phyloP scores from a whole-genome alignment of 2,113 vertebrate species.

The Psilopogon haemacephalus region DNA sequence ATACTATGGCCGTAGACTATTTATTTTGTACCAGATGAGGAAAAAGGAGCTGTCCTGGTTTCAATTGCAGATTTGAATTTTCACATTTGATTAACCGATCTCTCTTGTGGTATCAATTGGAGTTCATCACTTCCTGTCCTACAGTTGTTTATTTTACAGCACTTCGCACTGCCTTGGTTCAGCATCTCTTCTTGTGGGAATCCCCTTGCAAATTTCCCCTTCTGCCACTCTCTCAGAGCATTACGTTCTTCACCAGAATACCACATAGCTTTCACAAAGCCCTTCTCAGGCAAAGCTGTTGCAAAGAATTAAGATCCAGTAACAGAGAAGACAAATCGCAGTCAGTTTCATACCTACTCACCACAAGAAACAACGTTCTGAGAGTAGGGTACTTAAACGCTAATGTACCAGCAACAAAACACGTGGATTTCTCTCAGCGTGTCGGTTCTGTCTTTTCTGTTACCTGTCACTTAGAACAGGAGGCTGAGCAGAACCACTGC shows the following conservation, averaged over 20 bases:
- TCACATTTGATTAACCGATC: slow-evolving; percentile 44
- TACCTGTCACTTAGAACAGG: slow-evolving; percentile 1
- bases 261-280: background rate
- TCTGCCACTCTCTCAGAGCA: slow-evolving; percentile 4
- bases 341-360: background rate
- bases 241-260: background rate
- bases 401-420: background rate
- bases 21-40: background rate
- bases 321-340: background rate
- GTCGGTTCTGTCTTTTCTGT: background rate
- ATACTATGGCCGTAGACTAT: background rate
- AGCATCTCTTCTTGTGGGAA: slow-evolving; percentile 22
- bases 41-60: background rate
- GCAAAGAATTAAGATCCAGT: background rate
- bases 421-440: background rate
- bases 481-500: background rate
- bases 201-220: slow-evolving; percentile 62
- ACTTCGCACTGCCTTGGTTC: background rate
- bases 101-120: slow-evolving; percentile 3
- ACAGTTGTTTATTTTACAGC: slow-evolving; percentile 47
- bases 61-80: slow-evolving; percentile 23
- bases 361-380: background rate
- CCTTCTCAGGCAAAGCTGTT: background rate
- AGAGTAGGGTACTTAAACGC: background rate
- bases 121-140: slow-evolving; percentile 38